Conservation (phyloP, 2,113 vertebrate genomes). For the Coracopsis vasa region DNA sequence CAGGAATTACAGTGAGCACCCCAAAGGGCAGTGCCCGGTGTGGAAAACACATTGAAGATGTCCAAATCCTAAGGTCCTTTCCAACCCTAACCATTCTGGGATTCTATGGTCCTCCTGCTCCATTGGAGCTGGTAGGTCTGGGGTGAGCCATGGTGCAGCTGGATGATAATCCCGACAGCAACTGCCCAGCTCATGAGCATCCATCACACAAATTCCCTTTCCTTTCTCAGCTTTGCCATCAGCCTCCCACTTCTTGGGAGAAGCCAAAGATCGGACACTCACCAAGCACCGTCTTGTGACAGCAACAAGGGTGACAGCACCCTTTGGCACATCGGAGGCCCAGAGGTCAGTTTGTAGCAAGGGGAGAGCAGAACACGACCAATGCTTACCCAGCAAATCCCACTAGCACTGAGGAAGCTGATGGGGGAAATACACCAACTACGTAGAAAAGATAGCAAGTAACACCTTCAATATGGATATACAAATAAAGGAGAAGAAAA, state of each 20-base stretch:
- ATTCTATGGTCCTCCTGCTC: not conserved
- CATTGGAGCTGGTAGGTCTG: not conserved
- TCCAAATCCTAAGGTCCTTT: not conserved
- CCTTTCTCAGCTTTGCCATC: not conserved
- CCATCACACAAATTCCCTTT: not conserved
- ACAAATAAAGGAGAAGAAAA: not conserved
- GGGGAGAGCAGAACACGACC: not conserved
- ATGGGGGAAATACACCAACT: not conserved
- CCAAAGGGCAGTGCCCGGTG: not conserved
- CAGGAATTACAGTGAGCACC: not conserved
- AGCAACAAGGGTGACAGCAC: not conserved
- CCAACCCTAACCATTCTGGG: not conserved
- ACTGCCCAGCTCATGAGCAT: rapidly evolving
- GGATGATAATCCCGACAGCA: not conserved
- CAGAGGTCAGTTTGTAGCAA: not conserved
- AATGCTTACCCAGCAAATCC: not conserved
- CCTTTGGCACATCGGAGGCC: rapidly evolving
- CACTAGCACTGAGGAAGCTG: not conserved
- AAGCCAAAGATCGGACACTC: not conserved
- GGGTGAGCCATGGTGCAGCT: not conserved
- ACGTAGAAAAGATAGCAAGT: not conserved
- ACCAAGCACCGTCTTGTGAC: rapidly evolving
- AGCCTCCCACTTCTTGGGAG: rapidly evolving
- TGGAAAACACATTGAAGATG: not conserved
- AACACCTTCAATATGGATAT: not conserved